Evolutionary conservation across 1,140 invertebrate genomes (phyloP), one percentile per base, ranked within the genome.

Genomic region (Apis dorsata): DNA sequence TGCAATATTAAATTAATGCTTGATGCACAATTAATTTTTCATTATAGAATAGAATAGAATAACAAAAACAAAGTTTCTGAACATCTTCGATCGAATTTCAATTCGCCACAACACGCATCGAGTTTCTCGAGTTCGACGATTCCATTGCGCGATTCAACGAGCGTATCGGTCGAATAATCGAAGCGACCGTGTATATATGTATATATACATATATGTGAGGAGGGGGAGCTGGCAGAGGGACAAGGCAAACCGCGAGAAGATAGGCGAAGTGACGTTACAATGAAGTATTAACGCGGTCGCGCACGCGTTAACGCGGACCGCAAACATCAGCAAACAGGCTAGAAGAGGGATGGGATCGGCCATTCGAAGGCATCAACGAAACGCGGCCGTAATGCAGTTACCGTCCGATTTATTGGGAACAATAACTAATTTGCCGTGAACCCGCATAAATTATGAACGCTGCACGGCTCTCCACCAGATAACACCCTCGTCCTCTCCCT

Each of bases 341-440:
- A 51, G 21, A 2, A 53, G 59, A 21, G n/a, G n/a, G 34, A 12
- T 19, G 7, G 21, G 53, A 4, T 44, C 24, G 51, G 28, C 11
- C 57, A 71, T 65, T 60, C 59, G 51, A 65, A 75, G 21, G 60
- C 79, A 71, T 71, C 79, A 49, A 65, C 79, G 71, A 66, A 82
- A 82, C 55, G 80, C 55, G 34, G 24, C 2, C 19, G 62, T 78
- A 59, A 59, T 68, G 63, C 72, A 68, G 78, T 24, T 59, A 55
- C n/a, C 77, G 70, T 59, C 74, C 85, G 87, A 90, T 88, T 91
- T 90, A 87, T 89, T 75, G 75, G 66, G 60, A 70, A 79, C 73
- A 86, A 89, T 89, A 91, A 91, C 89, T 91, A 91, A 91, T 92
- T 90, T 85, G 78, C 82, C 80, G 85, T 85, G 86, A 89, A 90